Conservation (phyloP, 2,888 invertebrate genomes). For the Caenorhabditis japonica region DNA sequence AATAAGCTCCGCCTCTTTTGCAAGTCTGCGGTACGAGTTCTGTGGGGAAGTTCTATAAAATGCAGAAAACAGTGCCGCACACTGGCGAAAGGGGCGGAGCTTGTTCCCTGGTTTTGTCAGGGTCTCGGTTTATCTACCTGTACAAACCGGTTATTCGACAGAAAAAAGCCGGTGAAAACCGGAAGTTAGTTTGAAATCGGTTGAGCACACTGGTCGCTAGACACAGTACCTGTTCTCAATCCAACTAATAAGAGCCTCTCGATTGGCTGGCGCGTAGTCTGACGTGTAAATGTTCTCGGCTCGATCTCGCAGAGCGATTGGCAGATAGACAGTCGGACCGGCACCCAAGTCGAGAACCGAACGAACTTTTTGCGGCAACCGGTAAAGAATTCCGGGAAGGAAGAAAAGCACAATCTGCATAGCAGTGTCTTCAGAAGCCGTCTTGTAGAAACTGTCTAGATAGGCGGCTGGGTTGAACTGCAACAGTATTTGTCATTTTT, state of each 20-base stretch:
- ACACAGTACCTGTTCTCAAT: constrained; percentile 61
- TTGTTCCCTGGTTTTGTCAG: too few relatives aligned
- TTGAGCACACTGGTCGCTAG: background rate
- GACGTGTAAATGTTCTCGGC: constrained; percentile 72
- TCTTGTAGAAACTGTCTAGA: constrained; percentile 73
- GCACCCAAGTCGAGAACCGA: constrained; percentile 74
- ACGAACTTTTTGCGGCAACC: constrained; percentile 70
- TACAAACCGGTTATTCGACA: too few relatives aligned
- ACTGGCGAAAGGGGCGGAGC: too few relatives aligned
- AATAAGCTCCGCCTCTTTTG: too few relatives aligned
- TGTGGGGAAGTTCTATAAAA: too few relatives aligned
- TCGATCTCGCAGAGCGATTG: constrained; percentile 69
- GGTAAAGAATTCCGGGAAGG: constrained; percentile 75
- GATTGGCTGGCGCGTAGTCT: constrained; percentile 74
- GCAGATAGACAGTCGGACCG: constrained; percentile 74
- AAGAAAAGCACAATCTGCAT: constrained; percentile 77
- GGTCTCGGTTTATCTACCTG: too few relatives aligned
- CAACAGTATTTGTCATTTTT: too few relatives aligned
- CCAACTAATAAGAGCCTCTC: constrained; percentile 70
- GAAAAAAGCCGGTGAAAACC: too few relatives aligned
- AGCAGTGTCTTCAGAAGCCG: constrained; percentile 73
- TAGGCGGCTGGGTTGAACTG: constrained; percentile 74
- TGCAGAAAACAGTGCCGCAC: too few relatives aligned
- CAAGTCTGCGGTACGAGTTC: too few relatives aligned
- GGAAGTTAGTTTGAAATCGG: too few relatives aligned